Conservation (phyloP, 1,140 invertebrate genomes). For the Xylocopa sonorina region DNA sequence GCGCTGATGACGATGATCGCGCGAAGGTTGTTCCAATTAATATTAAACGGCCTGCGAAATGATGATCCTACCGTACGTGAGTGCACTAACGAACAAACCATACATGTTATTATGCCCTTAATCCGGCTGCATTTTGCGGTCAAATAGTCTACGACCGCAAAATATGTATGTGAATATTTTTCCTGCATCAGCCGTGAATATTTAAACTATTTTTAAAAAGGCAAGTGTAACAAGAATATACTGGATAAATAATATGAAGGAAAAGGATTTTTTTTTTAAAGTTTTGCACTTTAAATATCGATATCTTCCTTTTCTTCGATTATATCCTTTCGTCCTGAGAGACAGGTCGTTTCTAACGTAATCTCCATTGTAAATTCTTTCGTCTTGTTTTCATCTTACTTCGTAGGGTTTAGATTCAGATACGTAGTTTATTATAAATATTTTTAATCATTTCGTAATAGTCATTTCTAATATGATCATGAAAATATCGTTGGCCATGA, state of each 20-base stretch:
- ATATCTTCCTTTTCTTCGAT: conserved; percentile 28
- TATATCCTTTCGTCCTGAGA: conserved; percentile 24
- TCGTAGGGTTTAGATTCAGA: too few relatives aligned
- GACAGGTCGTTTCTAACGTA: conserved; percentile 49
- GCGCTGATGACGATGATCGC: conserved; percentile 60
- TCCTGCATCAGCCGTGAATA: too few relatives aligned
- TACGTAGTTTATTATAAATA: not conserved
- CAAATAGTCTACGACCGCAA: not conserved
- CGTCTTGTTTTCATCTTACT: not conserved
- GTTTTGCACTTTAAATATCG: not conserved
- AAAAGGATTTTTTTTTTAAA: too few relatives aligned
- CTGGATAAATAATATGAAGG: not conserved
- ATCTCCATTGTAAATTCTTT: conserved; percentile 42
- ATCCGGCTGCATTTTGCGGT: not conserved
- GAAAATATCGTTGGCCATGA: too few relatives aligned
- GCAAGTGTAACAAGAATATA: not conserved
- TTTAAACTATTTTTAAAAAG: not conserved
- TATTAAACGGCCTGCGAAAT: conserved; percentile 64
- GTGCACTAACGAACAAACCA: conserved; percentile 21
- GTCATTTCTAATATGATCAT: not conserved
- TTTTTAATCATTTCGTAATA: not conserved
- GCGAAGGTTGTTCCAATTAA: conserved; percentile 74
- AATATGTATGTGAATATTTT: not conserved
- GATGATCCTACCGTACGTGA: conserved; percentile 36
- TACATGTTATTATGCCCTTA: not conserved